Conservation (phyloP, 2,888 invertebrate species). For the Punctoribates punctum region DNA sequence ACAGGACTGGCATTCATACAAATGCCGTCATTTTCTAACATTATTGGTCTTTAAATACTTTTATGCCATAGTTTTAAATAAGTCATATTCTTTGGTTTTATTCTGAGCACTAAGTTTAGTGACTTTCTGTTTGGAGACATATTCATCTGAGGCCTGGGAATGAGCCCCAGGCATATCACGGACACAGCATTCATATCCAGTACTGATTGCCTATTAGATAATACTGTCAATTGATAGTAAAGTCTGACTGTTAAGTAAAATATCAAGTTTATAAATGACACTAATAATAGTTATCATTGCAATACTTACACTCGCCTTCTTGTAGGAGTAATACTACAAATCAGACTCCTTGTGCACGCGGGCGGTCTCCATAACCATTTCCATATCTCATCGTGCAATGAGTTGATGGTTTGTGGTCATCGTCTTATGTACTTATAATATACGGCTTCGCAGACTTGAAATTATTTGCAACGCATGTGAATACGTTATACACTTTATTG, state of each 20-base stretch:
- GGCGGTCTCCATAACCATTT: conserved; percentile 30
- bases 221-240: conserved; percentile 36
- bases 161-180: conserved; percentile 24
- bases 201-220: conserved; percentile 36
- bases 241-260: conserved; percentile 33
- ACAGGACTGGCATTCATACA: not conserved
- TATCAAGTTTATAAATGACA: conserved; percentile 35
- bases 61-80: not conserved
- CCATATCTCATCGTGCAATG: conserved; percentile 29
- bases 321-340: conserved; percentile 33
- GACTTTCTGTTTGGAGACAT: conserved; percentile 30
- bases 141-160: conserved; percentile 18
- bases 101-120: conserved; percentile 23
- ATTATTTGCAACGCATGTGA: not conserved
- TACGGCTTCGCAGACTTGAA: not conserved
- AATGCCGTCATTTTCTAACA: conserved; percentile 5
- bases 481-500: conserved; percentile 15
- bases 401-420: conserved; percentile 17
- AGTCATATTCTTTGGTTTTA: conserved; percentile 22
- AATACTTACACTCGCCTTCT: conserved; percentile 22
- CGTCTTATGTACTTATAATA: not conserved
- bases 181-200: conserved; percentile 14
- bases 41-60: conserved; percentile 31
- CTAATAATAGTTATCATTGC: conserved; percentile 29
- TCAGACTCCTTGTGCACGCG: conserved; percentile 19